Conservation (phyloP, 2,113 vertebrate genomes). For the Orthonyx spaldingii region DNA sequence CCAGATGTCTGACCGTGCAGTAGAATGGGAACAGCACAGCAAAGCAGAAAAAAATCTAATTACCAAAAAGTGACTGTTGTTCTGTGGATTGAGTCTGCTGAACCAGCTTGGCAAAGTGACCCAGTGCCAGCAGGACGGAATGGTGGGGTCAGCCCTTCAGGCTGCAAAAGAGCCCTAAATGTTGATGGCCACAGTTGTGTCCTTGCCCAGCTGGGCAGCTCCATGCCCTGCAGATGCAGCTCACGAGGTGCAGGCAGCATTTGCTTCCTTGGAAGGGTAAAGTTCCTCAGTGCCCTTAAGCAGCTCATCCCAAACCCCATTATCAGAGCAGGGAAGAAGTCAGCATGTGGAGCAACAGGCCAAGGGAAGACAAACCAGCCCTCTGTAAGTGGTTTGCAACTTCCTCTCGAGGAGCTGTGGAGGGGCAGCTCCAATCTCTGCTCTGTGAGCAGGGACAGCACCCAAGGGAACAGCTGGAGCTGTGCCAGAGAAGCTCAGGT, state of each 20-base stretch:
- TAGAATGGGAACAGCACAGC: not conserved
- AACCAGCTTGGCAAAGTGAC: not conserved
- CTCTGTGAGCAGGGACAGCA: not conserved
- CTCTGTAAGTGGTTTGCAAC: not conserved
- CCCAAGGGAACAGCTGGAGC: not conserved
- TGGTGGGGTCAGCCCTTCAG: not conserved
- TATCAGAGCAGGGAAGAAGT: not conserved
- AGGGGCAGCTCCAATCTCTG: not conserved
- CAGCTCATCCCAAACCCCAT: not conserved
- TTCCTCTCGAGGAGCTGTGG: not conserved
- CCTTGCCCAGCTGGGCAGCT: not conserved
- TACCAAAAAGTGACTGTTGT: not conserved
- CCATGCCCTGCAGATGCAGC: not conserved
- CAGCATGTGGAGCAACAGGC: not conserved
- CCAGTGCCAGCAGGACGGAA: not conserved
- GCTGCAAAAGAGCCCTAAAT: not conserved
- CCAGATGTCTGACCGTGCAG: not conserved
- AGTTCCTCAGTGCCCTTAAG: not conserved
- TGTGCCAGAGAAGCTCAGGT: not conserved
- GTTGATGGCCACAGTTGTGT: not conserved
- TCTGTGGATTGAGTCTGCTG: not conserved
- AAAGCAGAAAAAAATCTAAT: not conserved
- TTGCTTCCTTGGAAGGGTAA: not conserved
- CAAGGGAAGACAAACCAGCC: not conserved
- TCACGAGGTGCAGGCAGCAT: not conserved